Evolutionary conservation across 2,113 vertebrate species (phyloP).

Genomic region (Hippolais icterina): DNA sequence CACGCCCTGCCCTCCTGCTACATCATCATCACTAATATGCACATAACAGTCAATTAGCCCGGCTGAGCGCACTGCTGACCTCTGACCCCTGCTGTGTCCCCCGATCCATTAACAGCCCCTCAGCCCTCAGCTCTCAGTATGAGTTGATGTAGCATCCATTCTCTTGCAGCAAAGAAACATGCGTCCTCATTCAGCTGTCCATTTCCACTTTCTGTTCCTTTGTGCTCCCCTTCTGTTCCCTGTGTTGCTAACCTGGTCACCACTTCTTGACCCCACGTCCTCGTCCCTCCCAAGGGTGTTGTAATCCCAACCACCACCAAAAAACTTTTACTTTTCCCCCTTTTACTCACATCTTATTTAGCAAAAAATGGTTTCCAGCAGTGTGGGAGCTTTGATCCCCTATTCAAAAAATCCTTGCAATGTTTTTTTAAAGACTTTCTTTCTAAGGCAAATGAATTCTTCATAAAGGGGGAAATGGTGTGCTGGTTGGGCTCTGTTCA

Average conservation of each 20-base stretch:
- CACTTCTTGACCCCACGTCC: slow-evolving; percentile 83
- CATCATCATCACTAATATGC: slow-evolving; percentile 70
- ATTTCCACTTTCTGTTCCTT: slow-evolving; percentile 88
- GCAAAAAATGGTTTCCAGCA: slow-evolving; percentile 54
- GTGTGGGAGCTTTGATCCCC: slow-evolving; percentile 56
- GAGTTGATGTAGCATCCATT: slow-evolving; percentile 89
- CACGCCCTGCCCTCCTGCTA: background rate
- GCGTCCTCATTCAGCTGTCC: slow-evolving; percentile 81
- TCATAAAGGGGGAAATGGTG: slow-evolving; percentile 30
- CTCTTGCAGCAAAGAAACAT: slow-evolving; percentile 87
- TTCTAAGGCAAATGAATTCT: slow-evolving; percentile 65
- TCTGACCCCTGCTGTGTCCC: slow-evolving; percentile 89
- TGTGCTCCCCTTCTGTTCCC: slow-evolving; percentile 82
- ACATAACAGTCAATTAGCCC: slow-evolving; percentile 88
- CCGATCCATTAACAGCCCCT: slow-evolving; percentile 84
- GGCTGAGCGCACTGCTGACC: slow-evolving; percentile 87
- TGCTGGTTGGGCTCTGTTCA: slow-evolving; percentile 34
- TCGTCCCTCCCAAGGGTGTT: slow-evolving; percentile 40
- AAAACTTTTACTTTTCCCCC: slow-evolving; percentile 60
- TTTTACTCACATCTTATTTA: slow-evolving; percentile 41
- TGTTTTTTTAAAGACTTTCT: slow-evolving; percentile 45
- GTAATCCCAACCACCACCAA: slow-evolving; percentile 16
- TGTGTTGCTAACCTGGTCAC: slow-evolving; percentile 82
- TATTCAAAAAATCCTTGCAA: slow-evolving; percentile 39
- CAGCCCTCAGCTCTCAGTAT: slow-evolving; percentile 85